A percentile compares a stretch with the other conserved stretches of the same genome.
These are phyloP conservation scores for Uloborus plumipes DNA, from an alignment of 2,888 invertebrate species.

Conservation along the genomic window DNA sequence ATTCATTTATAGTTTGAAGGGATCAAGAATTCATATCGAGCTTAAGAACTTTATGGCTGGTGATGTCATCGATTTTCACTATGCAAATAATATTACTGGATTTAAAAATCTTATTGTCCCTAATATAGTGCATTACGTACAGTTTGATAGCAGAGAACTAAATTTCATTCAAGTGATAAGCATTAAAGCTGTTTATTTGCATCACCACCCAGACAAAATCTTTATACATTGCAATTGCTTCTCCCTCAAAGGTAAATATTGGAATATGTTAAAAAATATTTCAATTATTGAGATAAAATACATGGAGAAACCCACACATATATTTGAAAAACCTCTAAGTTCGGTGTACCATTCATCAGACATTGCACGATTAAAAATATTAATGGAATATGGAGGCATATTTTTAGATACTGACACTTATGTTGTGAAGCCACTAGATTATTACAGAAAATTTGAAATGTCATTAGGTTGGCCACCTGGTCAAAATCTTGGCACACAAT, in stretches of 20 bases:
- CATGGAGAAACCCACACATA: slow-evolving; percentile 69
- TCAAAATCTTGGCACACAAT: slow-evolving; percentile 70
- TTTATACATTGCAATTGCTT: slow-evolving; percentile 70
- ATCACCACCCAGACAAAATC: slow-evolving; percentile 69
- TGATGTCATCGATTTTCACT: slow-evolving; percentile 56
- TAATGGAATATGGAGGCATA: slow-evolving; percentile 71
- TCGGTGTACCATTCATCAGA: slow-evolving; percentile 72
- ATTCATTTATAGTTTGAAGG: neutral
- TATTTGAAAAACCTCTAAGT: slow-evolving; percentile 71
- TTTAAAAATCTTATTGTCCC: slow-evolving; percentile 68
- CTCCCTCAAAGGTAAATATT: slow-evolving; percentile 66
- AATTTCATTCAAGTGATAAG: slow-evolving; percentile 70
- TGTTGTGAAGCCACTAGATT: slow-evolving; percentile 70
- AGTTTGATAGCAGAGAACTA: slow-evolving; percentile 68
- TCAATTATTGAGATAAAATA: slow-evolving; percentile 58
- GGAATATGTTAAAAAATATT: slow-evolving; percentile 65
- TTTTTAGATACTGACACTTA: slow-evolving; percentile 71
- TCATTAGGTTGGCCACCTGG: slow-evolving; percentile 70
- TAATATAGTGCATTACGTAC: slow-evolving; percentile 71
- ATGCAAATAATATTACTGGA: slow-evolving; percentile 68
- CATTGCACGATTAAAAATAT: slow-evolving; percentile 70
- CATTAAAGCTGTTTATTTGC: slow-evolving; percentile 69
- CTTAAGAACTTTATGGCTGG: slow-evolving; percentile 38
- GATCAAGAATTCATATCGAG: slow-evolving; percentile 4
- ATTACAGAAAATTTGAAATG: slow-evolving; percentile 71